Evolutionary conservation across 2,113 vertebrate species (phyloP), one percentile per base, ranked within the genome.

Genomic region (Bubalus kerabau): DNA sequence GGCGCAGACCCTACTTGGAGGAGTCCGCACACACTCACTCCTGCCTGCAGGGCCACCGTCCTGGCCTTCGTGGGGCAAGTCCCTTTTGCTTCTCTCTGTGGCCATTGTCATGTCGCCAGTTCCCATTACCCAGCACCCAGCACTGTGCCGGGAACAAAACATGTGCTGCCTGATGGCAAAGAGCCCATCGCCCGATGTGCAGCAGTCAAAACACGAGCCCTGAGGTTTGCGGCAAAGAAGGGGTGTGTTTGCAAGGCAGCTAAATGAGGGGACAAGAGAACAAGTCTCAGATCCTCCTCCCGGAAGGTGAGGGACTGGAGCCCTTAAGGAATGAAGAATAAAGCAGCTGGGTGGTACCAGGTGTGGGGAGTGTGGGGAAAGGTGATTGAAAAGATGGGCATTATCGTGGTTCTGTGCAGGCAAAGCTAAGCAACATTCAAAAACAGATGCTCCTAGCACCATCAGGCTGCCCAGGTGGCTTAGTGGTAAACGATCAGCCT

Each of bases 121-220:
- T 21, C 78, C 48, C 48, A n/a, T 50, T 52, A 2, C 78, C 78
- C 48, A 81, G 78, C 48, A 32, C 76, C 46, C 28, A 50, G 78
- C 0, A 0, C 78, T n/a, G 78, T 81, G 30, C 48, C 0, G 2
- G 48, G 26, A 30, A 81, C 28, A 50, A 6, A 81, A 32, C 9
- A 11, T 50, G 78, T 50, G 30, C 28, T 81, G 48, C 78, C 16
- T 50, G 28, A 19, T 1, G 17, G 78, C 46, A 50, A 24, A 21
- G 78, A 52, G 78, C 48, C 74, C 40, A 15, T 7, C 28, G 13
- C 24, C 74, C 0, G 1, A 46, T 28, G 14, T 46, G 74, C 74
- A 16, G 74, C 40, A 0, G 40, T 15, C 74, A 16, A 76, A 26
- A 28, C 74, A 2, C 8, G 40, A 46, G 14, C 24, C 74, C 74